phyloP scores from a whole-genome alignment of 2,797 vertebrate species.

The Hephaestus fuliginosus region DNA sequence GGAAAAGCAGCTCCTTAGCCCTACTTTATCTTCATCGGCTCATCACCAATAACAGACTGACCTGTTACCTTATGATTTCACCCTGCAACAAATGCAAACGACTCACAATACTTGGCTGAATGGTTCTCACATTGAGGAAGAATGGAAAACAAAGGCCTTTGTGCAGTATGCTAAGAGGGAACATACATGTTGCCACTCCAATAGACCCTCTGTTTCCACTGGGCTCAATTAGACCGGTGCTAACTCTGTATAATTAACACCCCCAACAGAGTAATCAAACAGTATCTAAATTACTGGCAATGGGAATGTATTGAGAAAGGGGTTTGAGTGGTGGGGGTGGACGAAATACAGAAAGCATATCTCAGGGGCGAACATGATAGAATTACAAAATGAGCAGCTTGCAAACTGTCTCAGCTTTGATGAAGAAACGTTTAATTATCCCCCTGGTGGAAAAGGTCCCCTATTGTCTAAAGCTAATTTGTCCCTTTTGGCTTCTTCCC shows the following conservation, averaged over 20 bases:
- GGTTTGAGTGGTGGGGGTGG: slow-evolving; percentile 71
- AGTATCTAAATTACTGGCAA: slow-evolving; percentile 84
- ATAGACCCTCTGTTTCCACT: slow-evolving; percentile 78
- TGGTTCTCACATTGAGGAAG: slow-evolving; percentile 35
- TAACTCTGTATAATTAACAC: slow-evolving; percentile 89
- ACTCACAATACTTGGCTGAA: slow-evolving; percentile 35
- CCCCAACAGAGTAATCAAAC: slow-evolving; percentile 88
- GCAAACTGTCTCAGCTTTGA: slow-evolving; percentile 94
- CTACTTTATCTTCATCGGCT: neutral
- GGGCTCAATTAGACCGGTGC: slow-evolving; percentile 81
- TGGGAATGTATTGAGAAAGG: slow-evolving; percentile 75
- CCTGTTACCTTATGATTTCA: slow-evolving; percentile 18
- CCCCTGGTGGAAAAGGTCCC: slow-evolving; percentile 90
- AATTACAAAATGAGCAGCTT: slow-evolving; percentile 96
- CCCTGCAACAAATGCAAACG: slow-evolving; percentile 27
- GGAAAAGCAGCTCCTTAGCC: neutral
- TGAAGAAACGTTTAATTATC: slow-evolving; percentile 95
- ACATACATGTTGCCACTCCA: slow-evolving; percentile 63
- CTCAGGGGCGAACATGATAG: slow-evolving; percentile 91
- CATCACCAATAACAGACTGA: neutral
- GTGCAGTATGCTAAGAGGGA: slow-evolving; percentile 54
- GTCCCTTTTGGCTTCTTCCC: slow-evolving; percentile 92
- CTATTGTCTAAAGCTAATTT: slow-evolving; percentile 93
- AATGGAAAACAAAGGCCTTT: slow-evolving; percentile 70
- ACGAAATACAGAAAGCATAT: slow-evolving; percentile 83